A percentile compares a stretch with the other conserved stretches of the same genome.
Conservation (phyloP, 1,140 invertebrate genomes). For the Drosophila sucinea region DNA sequence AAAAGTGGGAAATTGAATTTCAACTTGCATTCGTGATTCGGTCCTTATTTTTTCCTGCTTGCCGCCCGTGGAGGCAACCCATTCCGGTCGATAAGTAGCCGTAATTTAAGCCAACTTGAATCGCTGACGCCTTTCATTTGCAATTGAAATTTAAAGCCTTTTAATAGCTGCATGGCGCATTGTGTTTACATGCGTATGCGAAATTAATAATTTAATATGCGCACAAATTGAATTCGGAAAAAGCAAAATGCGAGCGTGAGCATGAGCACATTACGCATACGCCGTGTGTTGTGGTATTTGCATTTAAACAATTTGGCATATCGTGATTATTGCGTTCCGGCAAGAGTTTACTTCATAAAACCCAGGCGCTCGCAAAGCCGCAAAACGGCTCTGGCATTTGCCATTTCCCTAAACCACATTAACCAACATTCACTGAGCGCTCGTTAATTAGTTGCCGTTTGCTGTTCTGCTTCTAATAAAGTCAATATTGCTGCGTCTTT, state of each 20-base stretch:
- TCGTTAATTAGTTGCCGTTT: slow-evolving; percentile 58
- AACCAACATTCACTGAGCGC: slow-evolving; percentile 46
- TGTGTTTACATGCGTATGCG: slow-evolving; percentile 28
- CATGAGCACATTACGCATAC: slow-evolving; percentile 64
- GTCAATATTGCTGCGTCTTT: slow-evolving; percentile 49
- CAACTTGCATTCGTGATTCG: slow-evolving; percentile 29
- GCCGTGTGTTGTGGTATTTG: slow-evolving; percentile 47
- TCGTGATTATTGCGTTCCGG: slow-evolving; percentile 2
- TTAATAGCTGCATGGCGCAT: slow-evolving; percentile 43
- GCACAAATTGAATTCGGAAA: slow-evolving; percentile 64
- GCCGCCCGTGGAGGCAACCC: background rate
- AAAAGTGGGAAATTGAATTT: slow-evolving; percentile 58
- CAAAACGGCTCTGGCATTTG: slow-evolving; percentile 57
- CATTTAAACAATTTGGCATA: slow-evolving; percentile 39
- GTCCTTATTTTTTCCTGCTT: slow-evolving; percentile 22
- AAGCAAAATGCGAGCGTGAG: background rate
- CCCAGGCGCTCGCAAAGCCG: slow-evolving; percentile 46
- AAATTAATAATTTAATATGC: slow-evolving; percentile 69
- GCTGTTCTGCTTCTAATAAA: slow-evolving; percentile 52
- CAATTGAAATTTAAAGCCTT: slow-evolving; percentile 62
- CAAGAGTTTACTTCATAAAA: slow-evolving; percentile 54
- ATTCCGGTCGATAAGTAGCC: slow-evolving; percentile 14
- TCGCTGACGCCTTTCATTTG: slow-evolving; percentile 50
- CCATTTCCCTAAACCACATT: slow-evolving; percentile 46
- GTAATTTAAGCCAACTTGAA: slow-evolving; percentile 56